phyloP scores from a whole-genome alignment of 1,140 invertebrate genomes.

The Tribolium madens region DNA sequence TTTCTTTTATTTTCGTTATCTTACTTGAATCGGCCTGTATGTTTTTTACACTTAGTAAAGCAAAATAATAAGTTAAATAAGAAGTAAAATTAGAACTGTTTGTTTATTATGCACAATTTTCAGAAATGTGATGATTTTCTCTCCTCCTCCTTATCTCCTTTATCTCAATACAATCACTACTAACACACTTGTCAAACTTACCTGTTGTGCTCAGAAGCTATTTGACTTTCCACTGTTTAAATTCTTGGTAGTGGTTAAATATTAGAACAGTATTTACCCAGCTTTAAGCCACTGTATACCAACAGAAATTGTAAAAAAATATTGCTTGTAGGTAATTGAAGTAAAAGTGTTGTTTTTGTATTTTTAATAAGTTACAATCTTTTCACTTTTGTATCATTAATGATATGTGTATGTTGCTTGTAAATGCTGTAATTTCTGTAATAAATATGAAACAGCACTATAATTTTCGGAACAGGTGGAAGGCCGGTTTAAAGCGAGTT shows the following conservation, averaged over 20 bases:
- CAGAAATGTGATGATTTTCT: no score
- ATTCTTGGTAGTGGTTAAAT: neutral
- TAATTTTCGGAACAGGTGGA: neutral
- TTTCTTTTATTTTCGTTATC: no score
- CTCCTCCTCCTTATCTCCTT: no score
- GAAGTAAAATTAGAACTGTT: no score
- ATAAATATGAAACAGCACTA: neutral
- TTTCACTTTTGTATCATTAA: neutral
- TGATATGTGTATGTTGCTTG: neutral
- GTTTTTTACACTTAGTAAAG: no score
- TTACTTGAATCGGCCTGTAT: no score
- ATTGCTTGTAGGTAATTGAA: neutral
- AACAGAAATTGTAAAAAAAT: neutral
- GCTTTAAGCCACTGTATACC: neutral
- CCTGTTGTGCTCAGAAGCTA: neutral
- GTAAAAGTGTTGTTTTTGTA: no score
- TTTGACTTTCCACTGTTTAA: neutral
- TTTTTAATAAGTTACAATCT: no score
- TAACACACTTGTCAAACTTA: no score
- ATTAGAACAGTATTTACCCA: neutral
- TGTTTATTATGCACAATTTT: no score
- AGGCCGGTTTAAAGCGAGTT: neutral
- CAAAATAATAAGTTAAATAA: no score
- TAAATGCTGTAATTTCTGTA: neutral
- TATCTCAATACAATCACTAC: no score